phyloP scores from a whole-genome alignment of 2,113 vertebrate genomes.

The Haplochromis vanheusdeni region DNA sequence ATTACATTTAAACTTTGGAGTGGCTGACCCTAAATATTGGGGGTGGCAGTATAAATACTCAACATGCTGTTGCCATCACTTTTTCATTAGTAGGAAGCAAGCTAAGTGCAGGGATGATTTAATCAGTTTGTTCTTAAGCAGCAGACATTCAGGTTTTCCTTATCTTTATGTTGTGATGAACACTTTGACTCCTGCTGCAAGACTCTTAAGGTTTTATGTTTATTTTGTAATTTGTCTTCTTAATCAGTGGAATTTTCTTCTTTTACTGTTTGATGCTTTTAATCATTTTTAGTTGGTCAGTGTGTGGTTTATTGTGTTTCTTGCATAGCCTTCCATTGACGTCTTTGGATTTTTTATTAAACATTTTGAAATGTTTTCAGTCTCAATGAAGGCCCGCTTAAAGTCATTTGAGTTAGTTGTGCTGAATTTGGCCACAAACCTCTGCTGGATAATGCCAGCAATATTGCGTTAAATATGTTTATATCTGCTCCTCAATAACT shows the following conservation, averaged over 20 bases:
- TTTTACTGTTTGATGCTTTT: neutral
- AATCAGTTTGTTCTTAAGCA: neutral
- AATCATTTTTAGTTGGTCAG: neutral
- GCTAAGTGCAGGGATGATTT: neutral
- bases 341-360: neutral
- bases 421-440: neutral
- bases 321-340: neutral
- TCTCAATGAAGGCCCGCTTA: neutral
- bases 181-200: neutral
- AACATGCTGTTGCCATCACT: rapidly evolving
- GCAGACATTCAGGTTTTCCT: neutral
- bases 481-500: neutral
- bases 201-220: neutral
- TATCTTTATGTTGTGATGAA: neutral
- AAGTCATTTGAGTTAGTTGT: neutral
- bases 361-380: neutral
- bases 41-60: neutral
- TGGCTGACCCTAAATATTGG: neutral
- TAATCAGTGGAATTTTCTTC: neutral
- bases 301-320: neutral
- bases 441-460: neutral
- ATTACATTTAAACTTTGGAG: rapidly evolving
- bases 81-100: rapidly evolving
- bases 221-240: neutral
- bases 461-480: neutral